Percentiles rank a stretch among this genome's conserved stretches.
These are phyloP conservation scores for Clangula hyemalis DNA, from an alignment of 2,797 vertebrate genomes.

Conservation along the genomic window DNA sequence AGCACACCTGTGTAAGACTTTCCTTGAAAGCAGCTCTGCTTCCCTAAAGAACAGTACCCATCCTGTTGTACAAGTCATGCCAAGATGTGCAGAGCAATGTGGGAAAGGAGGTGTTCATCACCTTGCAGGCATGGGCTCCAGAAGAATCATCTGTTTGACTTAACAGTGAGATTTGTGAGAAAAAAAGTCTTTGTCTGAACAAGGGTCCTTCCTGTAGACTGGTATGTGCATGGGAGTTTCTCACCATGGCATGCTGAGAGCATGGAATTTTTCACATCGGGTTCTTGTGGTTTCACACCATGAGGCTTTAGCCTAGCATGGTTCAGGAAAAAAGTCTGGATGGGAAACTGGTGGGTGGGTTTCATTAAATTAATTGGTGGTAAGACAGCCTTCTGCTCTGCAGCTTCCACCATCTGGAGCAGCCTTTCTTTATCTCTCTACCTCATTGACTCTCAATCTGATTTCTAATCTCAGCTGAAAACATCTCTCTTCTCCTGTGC, in stretches of 20 bases:
- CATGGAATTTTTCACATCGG: not conserved
- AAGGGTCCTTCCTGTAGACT: not conserved
- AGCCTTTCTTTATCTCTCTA: conserved; percentile 61
- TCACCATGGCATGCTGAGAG: not conserved
- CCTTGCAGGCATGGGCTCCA: fast-evolving
- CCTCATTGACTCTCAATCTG: conserved; percentile 65
- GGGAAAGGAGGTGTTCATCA: not conserved
- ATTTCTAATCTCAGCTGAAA: conserved; percentile 66
- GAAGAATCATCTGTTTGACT: not conserved
- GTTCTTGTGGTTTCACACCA: conserved; percentile 55
- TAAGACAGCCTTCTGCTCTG: conserved; percentile 63
- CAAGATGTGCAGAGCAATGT: fast-evolving
- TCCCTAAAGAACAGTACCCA: not conserved
- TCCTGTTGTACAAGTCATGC: not conserved
- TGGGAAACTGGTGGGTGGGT: conserved; percentile 61
- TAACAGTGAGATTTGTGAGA: not conserved
- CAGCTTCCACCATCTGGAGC: conserved; percentile 51
- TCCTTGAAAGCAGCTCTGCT: not conserved
- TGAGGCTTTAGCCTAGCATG: not conserved
- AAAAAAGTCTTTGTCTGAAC: not conserved
- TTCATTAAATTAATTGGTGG: conserved; percentile 61
- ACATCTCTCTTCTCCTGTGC: conserved; percentile 48
- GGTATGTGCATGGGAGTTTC: not conserved
- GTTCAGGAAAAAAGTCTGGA: not conserved
- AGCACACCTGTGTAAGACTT: not conserved